phyloP scores from a whole-genome alignment of 1,140 invertebrate species.

The Whitmania pigra region DNA sequence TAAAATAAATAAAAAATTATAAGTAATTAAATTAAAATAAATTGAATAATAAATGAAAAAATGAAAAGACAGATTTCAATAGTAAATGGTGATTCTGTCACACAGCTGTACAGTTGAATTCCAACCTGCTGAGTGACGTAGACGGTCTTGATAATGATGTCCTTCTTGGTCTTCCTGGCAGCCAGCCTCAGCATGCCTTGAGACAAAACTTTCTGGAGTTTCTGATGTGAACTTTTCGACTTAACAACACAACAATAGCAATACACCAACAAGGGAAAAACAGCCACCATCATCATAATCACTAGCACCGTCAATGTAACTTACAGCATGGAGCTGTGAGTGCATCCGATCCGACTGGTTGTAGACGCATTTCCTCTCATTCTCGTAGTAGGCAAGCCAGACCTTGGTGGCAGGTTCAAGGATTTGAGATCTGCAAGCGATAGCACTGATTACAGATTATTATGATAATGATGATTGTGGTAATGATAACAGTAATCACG shows the following conservation, averaged over 20 bases:
- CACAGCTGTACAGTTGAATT: too few species aligned
- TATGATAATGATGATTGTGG: too few species aligned
- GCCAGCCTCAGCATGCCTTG: slow-evolving; percentile 66
- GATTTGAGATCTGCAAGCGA: slow-evolving; percentile 48
- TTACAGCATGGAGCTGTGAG: slow-evolving; percentile 76
- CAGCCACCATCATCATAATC: slow-evolving; percentile 3
- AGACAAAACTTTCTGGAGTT: slow-evolving; percentile 79
- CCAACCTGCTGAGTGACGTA: not conserved
- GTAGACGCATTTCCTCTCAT: slow-evolving; percentile 70
- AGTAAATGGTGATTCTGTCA: too few species aligned
- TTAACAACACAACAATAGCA: not conserved
- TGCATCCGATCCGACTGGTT: slow-evolving; percentile 67
- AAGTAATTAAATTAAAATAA: too few species aligned
- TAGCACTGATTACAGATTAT: too few species aligned
- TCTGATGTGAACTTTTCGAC: slow-evolving; percentile 39
- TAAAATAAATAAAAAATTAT: too few species aligned
- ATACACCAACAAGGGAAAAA: slow-evolving; percentile 9
- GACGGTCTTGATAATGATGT: slow-evolving; percentile 44
- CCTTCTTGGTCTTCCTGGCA: slow-evolving; percentile 62
- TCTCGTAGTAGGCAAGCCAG: slow-evolving; percentile 80
- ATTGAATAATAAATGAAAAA: too few species aligned
- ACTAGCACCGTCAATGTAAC: slow-evolving; percentile 26
- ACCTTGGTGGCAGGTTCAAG: slow-evolving; percentile 69
- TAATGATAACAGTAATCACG: not conserved
- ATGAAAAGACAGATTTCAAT: too few species aligned